A percentile compares a stretch with the other conserved stretches of the same genome.
phyloP scores from a whole-genome alignment of 2,888 invertebrate genomes.

The Hymenopus coronatus region DNA sequence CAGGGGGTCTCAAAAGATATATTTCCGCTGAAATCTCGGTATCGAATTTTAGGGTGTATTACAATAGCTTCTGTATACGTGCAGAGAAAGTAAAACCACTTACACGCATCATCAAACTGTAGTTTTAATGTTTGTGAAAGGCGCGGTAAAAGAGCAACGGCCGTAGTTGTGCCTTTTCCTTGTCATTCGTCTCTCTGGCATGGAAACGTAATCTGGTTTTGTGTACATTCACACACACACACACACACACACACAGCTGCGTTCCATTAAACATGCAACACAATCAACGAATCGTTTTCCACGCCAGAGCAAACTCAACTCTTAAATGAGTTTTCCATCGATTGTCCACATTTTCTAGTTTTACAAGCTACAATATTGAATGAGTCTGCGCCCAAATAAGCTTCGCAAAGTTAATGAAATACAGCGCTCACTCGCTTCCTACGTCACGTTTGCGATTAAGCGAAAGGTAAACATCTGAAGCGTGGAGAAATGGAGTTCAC shows the following conservation, averaged over 20 bases:
- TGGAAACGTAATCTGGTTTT: neutral
- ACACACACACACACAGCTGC: neutral
- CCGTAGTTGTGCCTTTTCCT: neutral
- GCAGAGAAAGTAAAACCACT: too few species aligned
- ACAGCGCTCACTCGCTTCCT: too few species aligned
- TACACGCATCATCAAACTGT: too few species aligned
- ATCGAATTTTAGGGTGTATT: too few species aligned
- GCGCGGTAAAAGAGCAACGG: neutral
- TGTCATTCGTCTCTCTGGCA: neutral
- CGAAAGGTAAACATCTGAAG: too few species aligned
- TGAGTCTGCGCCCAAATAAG: neutral
- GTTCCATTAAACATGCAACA: neutral
- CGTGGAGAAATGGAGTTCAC: too few species aligned
- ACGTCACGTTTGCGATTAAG: too few species aligned
- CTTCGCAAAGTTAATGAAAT: too few species aligned
- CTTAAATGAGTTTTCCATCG: neutral
- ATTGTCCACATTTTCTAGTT: neutral
- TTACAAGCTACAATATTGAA: neutral
- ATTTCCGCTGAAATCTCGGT: too few species aligned
- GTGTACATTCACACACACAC: neutral
- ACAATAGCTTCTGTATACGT: too few species aligned
- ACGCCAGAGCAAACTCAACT: neutral
- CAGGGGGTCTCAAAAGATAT: too few species aligned
- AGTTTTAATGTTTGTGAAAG: too few species aligned
- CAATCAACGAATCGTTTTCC: neutral